These are phyloP conservation scores for Rhagonycha fulva DNA, from an alignment of 2,888 invertebrate genomes.

Conservation along the genomic window DNA sequence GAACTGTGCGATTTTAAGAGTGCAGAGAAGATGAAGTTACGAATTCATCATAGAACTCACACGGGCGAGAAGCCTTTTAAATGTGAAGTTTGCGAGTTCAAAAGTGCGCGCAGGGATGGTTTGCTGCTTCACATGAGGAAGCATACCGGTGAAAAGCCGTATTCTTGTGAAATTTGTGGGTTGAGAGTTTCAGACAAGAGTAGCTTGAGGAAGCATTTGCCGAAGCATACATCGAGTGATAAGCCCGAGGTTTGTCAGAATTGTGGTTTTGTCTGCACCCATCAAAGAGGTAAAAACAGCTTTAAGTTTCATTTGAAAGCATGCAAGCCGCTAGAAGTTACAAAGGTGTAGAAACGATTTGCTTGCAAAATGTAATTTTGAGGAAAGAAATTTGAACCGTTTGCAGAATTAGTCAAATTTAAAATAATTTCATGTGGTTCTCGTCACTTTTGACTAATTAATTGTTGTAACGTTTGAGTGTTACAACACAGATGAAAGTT, in stretches of 20 bases:
- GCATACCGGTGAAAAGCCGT: background rate
- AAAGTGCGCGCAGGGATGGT: background rate
- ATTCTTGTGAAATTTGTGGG: background rate
- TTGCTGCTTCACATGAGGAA: background rate
- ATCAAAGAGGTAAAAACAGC: background rate
- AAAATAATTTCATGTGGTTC: background rate
- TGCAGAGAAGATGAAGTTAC: background rate
- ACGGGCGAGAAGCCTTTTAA: background rate
- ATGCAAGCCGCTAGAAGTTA: background rate
- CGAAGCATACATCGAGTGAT: background rate
- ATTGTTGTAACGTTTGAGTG: background rate
- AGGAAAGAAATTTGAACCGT: background rate
- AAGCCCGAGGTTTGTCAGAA: background rate
- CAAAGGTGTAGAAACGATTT: background rate
- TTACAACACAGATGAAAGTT: background rate
- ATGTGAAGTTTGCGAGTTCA: background rate
- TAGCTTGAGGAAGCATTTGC: background rate
- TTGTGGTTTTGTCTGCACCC: background rate
- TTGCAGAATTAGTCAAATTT: background rate
- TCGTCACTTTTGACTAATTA: background rate
- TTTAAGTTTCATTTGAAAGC: background rate
- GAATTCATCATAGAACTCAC: background rate
- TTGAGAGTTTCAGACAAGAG: background rate
- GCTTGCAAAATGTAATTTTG: background rate
- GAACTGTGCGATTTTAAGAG: background rate